Base-by-base conservation (phyloP, 2,888 invertebrate genomes). In the Machimus rusticus region DNA sequence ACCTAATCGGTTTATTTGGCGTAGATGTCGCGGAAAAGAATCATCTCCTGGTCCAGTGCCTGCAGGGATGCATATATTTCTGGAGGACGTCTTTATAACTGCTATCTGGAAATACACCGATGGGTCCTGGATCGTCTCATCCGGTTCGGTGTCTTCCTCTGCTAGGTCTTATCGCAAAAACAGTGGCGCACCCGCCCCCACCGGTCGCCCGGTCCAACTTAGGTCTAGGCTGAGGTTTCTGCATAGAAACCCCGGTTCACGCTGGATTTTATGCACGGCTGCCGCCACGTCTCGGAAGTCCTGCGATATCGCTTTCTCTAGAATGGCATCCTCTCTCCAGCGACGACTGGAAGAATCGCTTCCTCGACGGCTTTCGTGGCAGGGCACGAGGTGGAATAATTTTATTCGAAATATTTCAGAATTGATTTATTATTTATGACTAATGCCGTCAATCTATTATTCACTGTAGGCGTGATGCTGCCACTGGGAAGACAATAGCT, bases 381-480 rank as follows among this genome's bases (percentile, higher is more conserved):
- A 37, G 28, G 57, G 82, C 31, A 23, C 66, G 19, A 57, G 82
- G 82, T 57, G 82, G 82, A 82, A 82, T 82, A 82, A 82, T 82
- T 82, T 82, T 82, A 82, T 82, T 82, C 66, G 66, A 82, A 57
- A 57, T 81, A 34, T 39, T 66, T 51, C 19, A 34, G 57, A 82
- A 82, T 82, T 82, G 82, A 82, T 82, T 82, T 82, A 82, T 82
- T 82, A 82, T 82, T 82, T 82, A 82, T 82, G 82, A 82, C 82
- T 82, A 82, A 82, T 82, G 82, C 57, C 57, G 51, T 82, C 66
- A 82, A 82, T 82, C 82, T 82, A 82, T 82, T 82, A 82, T 82
- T 82, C 82, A 82, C 66, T 66, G 66, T 23, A 79, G 51, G 51
- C 16, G 14, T 46, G 31, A 46, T 46, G 51, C 28, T 51, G 51